Evolutionary conservation across 1,140 invertebrate species (phyloP).

Genomic region (Antheraea pernyi): DNA sequence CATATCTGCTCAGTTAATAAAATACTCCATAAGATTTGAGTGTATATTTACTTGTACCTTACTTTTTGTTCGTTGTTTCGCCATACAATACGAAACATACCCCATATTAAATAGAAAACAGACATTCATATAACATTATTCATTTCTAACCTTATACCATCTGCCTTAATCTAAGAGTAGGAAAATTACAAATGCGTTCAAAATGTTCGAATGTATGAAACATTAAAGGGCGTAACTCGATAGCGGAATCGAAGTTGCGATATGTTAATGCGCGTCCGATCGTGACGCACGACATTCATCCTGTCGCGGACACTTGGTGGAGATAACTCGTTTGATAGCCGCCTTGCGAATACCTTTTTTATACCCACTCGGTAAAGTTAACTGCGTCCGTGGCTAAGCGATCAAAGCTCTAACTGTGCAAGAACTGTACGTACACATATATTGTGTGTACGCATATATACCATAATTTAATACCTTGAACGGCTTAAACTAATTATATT

Average conservation of each 20-base stretch:
- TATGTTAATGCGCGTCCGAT: conserved; percentile 74
- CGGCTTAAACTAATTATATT: too few relatives aligned
- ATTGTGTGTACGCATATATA: not conserved
- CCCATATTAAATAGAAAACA: too few relatives aligned
- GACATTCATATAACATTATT: too few relatives aligned
- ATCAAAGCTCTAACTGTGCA: not conserved
- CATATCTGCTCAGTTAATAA: too few relatives aligned
- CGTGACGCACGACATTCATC: conserved; percentile 73
- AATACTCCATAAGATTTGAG: too few relatives aligned
- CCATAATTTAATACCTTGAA: not conserved
- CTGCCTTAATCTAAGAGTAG: not conserved
- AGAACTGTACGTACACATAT: not conserved
- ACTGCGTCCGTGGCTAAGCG: not conserved
- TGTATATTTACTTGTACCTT: too few relatives aligned
- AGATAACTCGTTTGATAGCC: conserved; percentile 29
- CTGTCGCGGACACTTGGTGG: conserved; percentile 50
- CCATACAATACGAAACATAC: too few relatives aligned
- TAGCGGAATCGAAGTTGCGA: conserved; percentile 67
- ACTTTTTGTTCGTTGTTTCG: too few relatives aligned
- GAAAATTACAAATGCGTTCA: conserved; percentile 1
- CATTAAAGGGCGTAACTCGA: conserved; percentile 38
- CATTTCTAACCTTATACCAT: too few relatives aligned
- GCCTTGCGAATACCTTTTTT: conserved; percentile 23
- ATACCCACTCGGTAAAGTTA: not conserved
- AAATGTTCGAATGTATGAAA: conserved; percentile 8